Evolutionary conservation across 2,888 invertebrate species (phyloP).

Genomic region (Mimumesa dahlbomi): DNA sequence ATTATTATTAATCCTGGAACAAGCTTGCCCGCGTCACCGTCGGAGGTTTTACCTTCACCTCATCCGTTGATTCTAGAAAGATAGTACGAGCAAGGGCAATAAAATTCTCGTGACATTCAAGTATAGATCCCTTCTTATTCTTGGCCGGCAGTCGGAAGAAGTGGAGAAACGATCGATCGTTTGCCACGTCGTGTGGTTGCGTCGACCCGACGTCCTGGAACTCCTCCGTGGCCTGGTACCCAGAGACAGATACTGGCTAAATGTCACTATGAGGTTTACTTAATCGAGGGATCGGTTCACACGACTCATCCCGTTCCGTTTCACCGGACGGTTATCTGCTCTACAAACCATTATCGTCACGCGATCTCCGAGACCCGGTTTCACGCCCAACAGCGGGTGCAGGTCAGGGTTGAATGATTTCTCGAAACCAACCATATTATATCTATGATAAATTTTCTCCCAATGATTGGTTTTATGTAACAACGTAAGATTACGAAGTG

Average conservation of each 20-base stretch:
- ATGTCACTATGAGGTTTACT: conserved; percentile 75
- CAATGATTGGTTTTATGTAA: not conserved
- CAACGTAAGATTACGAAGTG: too few relatives aligned
- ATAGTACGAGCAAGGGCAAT: conserved; percentile 28
- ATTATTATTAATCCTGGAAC: too few relatives aligned
- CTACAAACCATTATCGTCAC: conserved; percentile 74
- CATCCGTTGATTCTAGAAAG: conserved; percentile 12
- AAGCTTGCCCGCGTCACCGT: conserved; percentile 1
- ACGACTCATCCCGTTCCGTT: conserved; percentile 74
- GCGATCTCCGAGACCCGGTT: conserved; percentile 61
- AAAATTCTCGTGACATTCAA: conserved; percentile 62
- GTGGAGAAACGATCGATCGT: conserved; percentile 38
- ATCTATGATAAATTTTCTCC: not conserved
- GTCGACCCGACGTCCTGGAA: conserved; percentile 19
- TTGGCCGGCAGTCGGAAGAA: conserved; percentile 37
- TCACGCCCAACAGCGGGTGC: conserved; percentile 54
- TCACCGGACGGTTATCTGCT: conserved; percentile 62
- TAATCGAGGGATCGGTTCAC: conserved; percentile 75
- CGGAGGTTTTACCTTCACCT: conserved; percentile 12
- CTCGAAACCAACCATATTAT: conserved; percentile 9
- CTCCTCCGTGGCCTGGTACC: conserved; percentile 61
- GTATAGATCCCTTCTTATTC: conserved; percentile 40
- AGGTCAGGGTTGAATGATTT: conserved; percentile 19
- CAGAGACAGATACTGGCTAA: conserved; percentile 71
- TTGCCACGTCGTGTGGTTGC: conserved; percentile 20